phyloP scores from a whole-genome alignment of 2,113 vertebrate genomes.

The Mustela lutreola region DNA sequence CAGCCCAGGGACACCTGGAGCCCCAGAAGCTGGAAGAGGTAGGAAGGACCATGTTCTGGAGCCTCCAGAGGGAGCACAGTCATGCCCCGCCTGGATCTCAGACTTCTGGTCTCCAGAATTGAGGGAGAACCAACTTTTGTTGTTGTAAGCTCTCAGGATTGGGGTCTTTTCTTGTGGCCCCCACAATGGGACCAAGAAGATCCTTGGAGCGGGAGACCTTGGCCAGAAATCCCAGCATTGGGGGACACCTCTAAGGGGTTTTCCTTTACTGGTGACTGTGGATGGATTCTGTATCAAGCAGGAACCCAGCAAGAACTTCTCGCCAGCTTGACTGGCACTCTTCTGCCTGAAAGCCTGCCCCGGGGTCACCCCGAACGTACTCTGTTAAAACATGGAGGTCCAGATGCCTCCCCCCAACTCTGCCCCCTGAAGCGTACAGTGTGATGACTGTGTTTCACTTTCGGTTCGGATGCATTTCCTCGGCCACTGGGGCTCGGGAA shows the following conservation, averaged over 20 bases:
- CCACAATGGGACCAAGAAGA: fast-evolving
- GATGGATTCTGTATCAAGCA: fast-evolving
- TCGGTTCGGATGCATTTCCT: fast-evolving
- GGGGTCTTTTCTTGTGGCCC: fast-evolving
- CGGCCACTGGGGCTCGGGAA: fast-evolving
- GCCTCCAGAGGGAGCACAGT: fast-evolving
- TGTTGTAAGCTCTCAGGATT: not conserved
- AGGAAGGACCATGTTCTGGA: not conserved
- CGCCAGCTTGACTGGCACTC: fast-evolving
- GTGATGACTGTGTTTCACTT: fast-evolving
- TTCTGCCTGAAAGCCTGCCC: too few species aligned
- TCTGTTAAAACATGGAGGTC: too few species aligned
- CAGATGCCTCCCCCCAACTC: fast-evolving
- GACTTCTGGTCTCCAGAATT: not conserved
- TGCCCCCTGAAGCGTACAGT: fast-evolving
- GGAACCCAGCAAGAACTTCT: not conserved
- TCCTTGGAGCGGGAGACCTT: fast-evolving
- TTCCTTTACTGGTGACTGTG: not conserved
- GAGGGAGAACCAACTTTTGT: fast-evolving
- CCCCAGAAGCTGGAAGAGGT: too few species aligned
- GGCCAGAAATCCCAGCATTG: fast-evolving
- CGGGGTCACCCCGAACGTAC: fast-evolving
- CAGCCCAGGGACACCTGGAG: too few species aligned
- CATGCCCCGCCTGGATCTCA: not conserved
- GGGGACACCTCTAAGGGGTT: fast-evolving